These are phyloP conservation scores for Poecilia picta DNA, from an alignment of 2,797 vertebrate genomes.

Conservation along the genomic window DNA sequence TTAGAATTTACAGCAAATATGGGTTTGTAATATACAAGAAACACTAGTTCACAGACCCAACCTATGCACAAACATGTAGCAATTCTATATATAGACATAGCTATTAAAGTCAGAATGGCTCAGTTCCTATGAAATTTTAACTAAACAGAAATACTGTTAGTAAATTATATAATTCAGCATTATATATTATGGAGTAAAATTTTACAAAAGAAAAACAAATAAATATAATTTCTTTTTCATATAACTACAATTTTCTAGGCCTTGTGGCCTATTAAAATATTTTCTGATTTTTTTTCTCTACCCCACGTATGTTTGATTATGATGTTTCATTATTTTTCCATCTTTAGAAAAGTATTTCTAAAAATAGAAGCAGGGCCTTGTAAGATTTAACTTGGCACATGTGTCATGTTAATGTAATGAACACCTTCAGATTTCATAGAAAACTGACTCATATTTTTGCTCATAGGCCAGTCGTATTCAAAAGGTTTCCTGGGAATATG, in stretches of 20 bases:
- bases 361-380: background rate
- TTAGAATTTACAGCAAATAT: background rate
- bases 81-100: background rate
- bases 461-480: background rate
- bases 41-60: background rate
- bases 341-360: background rate
- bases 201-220: background rate
- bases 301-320: background rate
- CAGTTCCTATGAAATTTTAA: background rate
- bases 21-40: background rate
- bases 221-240: too few species aligned
- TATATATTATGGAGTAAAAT: background rate
- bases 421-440: background rate
- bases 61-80: background rate
- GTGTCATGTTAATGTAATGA: background rate
- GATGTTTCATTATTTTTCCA: too few species aligned
- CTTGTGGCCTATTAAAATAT: background rate
- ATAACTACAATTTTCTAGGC: background rate
- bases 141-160: background rate
- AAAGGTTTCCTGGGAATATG: background rate
- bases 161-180: background rate
- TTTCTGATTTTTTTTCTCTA: background rate
- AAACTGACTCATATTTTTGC: background rate
- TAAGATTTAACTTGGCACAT: background rate
- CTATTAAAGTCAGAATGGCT: background rate